Evolutionary conservation across 2,797 vertebrate species (phyloP).

Genomic region (Propithecus perrieri): DNA sequence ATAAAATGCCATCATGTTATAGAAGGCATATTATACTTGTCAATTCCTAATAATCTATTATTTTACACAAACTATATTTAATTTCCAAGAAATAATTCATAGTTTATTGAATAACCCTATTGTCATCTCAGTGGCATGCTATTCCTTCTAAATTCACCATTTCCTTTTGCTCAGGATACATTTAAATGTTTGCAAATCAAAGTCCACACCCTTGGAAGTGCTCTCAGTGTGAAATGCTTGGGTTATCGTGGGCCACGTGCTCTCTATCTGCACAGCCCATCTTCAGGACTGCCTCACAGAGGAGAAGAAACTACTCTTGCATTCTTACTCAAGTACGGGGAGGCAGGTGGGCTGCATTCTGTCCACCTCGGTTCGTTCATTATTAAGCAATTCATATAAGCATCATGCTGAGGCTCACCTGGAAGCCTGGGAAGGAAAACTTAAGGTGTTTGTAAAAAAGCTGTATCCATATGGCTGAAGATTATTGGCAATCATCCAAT

Average conservation of each 20-base stretch:
- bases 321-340: background rate
- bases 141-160: background rate
- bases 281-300: background rate
- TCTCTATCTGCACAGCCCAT: background rate
- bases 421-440: conserved; percentile 27
- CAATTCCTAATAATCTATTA: background rate
- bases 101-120: background rate
- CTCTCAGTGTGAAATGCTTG: background rate
- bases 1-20: background rate
- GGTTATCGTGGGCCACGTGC: background rate
- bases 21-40: background rate
- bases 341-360: background rate
- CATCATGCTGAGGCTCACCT: background rate
- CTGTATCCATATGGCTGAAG: background rate
- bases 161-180: background rate
- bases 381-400: background rate
- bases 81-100: conserved; percentile 11
- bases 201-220: background rate
- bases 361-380: background rate
- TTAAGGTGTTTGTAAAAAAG: background rate
- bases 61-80: background rate
- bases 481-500: conserved; percentile 33
- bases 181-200: background rate
- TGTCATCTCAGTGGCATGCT: background rate
- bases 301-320: background rate